Conservation (phyloP, 1,140 invertebrate species). For the Drosophila jambulina region DNA sequence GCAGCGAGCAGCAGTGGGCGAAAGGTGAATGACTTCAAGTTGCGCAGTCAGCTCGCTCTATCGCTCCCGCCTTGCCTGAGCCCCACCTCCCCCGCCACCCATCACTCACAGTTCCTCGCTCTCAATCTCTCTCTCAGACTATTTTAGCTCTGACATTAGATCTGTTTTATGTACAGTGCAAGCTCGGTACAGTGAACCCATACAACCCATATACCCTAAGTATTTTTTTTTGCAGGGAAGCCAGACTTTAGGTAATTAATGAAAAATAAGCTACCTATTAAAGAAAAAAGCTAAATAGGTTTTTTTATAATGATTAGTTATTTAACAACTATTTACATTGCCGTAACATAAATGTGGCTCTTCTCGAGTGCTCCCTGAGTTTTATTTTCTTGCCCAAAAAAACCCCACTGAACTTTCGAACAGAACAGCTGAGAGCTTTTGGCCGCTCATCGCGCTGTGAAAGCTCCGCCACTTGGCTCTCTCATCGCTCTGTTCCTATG, state of each 20-base stretch:
- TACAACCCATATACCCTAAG: not conserved
- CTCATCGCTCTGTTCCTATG: not conserved
- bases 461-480: slow-evolving; percentile 11
- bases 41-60: slow-evolving; percentile 39
- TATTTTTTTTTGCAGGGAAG: not conserved
- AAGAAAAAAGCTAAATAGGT: no score
- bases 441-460: not conserved
- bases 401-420: slow-evolving; percentile 2
- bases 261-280: not conserved
- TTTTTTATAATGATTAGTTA: not conserved
- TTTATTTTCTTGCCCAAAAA: slow-evolving; percentile 1
- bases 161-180: slow-evolving; percentile 16
- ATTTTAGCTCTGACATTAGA: slow-evolving; percentile 61
- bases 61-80: slow-evolving; percentile 10
- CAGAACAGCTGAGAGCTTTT: slow-evolving; percentile 29
- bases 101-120: not conserved
- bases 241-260: not conserved
- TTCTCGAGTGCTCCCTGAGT: slow-evolving; percentile 1
- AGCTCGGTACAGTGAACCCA: not conserved
- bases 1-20: slow-evolving; percentile 20
- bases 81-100: not conserved
- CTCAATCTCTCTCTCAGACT: slow-evolving; percentile 23
- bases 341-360: not conserved
- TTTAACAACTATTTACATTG: not conserved
- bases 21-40: slow-evolving; percentile 76